Percentiles rank a stretch among this genome's conserved stretches.
phyloP scores from a whole-genome alignment of 1,140 invertebrate species.

The Drosophila saltans region DNA sequence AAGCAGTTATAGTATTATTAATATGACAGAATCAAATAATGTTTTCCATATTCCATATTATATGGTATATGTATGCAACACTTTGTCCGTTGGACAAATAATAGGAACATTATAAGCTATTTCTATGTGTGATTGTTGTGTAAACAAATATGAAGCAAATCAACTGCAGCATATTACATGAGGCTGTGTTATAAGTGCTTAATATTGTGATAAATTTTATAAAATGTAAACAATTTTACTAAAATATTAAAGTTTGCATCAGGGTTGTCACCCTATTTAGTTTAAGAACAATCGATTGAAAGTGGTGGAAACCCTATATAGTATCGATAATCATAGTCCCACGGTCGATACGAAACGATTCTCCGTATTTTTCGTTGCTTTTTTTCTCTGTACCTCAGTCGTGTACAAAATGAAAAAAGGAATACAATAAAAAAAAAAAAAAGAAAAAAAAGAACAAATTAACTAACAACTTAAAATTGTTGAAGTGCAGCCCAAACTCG shows the following conservation, averaged over 20 bases:
- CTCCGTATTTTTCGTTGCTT: slow-evolving; percentile 31
- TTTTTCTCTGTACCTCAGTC: slow-evolving; percentile 65
- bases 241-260: slow-evolving; percentile 65
- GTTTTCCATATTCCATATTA: background rate
- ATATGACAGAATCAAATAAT: background rate
- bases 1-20: background rate
- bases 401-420: slow-evolving; percentile 56
- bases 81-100: slow-evolving; percentile 64
- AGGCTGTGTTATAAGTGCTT: background rate
- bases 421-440: slow-evolving; percentile 36
- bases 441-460: slow-evolving; percentile 42
- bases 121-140: slow-evolving; percentile 14
- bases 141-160: background rate
- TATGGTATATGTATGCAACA: slow-evolving; percentile 12
- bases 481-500: slow-evolving; percentile 19
- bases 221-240: slow-evolving; percentile 54
- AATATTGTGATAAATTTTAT: background rate
- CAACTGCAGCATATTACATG: background rate
- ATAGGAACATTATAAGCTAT: slow-evolving; percentile 50
- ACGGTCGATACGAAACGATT: slow-evolving; percentile 68
- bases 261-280: slow-evolving; percentile 51
- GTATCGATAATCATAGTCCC: slow-evolving; percentile 52
- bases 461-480: slow-evolving; percentile 36
- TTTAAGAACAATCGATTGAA: slow-evolving; percentile 4
- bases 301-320: slow-evolving; percentile 46